Evolutionary conservation across 1,140 invertebrate genomes (phyloP).

Genomic region (Camponotus floridanus): DNA sequence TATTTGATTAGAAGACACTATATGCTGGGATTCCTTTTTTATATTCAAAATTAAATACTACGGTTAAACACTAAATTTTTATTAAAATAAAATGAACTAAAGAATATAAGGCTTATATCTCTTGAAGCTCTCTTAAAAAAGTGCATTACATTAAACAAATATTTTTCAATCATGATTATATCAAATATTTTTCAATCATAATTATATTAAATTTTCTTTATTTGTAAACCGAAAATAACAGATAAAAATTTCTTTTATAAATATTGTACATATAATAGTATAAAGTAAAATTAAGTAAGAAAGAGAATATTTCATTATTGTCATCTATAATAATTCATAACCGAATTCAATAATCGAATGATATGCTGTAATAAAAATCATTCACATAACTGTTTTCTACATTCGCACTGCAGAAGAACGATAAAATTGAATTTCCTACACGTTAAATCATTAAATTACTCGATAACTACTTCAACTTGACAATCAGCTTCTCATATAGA

Average conservation of each 20-base stretch:
- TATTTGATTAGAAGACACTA: neutral
- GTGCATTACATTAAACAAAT: neutral
- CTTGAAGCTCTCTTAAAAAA: neutral
- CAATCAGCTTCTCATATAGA: neutral
- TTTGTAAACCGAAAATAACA: neutral
- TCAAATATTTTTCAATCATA: neutral
- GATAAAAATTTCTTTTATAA: no score
- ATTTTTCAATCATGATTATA: neutral
- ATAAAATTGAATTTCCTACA: no score
- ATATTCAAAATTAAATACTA: neutral
- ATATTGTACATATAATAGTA: no score
- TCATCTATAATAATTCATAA: no score
- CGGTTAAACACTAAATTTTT: neutral
- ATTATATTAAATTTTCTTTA: neutral
- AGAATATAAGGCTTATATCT: neutral
- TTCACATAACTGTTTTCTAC: no score
- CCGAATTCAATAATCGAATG: no score
- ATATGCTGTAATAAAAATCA: no score
- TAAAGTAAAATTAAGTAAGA: no score
- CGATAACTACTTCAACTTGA: neutral
- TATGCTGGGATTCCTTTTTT: neutral
- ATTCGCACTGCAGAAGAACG: no score
- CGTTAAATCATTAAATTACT: no score
- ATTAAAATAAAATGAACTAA: neutral
- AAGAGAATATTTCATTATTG: no score